A percentile compares a stretch with the other conserved stretches of the same genome.
Evolutionary conservation across 1,140 invertebrate species (phyloP).

Genomic region (Panonychus citri): DNA sequence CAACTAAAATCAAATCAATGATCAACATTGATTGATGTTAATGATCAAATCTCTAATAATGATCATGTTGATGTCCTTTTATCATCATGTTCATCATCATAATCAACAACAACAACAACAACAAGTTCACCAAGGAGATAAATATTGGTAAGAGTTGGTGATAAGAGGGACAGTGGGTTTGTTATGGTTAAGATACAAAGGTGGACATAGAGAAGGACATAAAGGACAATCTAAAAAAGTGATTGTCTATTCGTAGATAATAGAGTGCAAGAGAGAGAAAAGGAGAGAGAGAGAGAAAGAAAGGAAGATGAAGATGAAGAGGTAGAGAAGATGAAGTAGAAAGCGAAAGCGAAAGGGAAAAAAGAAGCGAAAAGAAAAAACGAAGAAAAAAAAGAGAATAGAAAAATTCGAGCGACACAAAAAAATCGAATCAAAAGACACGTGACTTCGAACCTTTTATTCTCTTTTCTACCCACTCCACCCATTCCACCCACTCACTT

Average conservation of each 20-base stretch:
- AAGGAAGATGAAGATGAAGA: not conserved
- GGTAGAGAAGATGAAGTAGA: not conserved
- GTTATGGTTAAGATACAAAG: not conserved
- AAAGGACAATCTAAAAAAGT: not conserved
- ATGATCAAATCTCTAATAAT: too few relatives aligned
- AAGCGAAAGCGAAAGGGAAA: not conserved
- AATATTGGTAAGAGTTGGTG: not conserved
- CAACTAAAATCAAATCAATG: too few relatives aligned
- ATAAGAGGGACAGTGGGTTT: not conserved
- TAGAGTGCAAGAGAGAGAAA: not conserved
- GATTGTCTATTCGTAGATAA: not conserved
- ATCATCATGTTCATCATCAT: not conserved
- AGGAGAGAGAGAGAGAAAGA: not conserved
- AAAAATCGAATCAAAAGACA: too few relatives aligned
- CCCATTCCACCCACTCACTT: too few relatives aligned
- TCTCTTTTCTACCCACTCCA: too few relatives aligned
- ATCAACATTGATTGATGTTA: too few relatives aligned
- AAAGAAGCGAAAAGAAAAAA: not conserved
- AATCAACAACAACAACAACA: not conserved
- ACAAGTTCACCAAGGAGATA: not conserved
- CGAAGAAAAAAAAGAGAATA: not conserved
- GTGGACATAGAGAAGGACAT: not conserved
- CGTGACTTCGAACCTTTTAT: too few relatives aligned
- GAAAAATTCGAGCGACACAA: not conserved
- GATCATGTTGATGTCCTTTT: too few relatives aligned